These are phyloP conservation scores for Aplysia californica DNA, from an alignment of 1,140 invertebrate genomes.

Conservation along the genomic window DNA sequence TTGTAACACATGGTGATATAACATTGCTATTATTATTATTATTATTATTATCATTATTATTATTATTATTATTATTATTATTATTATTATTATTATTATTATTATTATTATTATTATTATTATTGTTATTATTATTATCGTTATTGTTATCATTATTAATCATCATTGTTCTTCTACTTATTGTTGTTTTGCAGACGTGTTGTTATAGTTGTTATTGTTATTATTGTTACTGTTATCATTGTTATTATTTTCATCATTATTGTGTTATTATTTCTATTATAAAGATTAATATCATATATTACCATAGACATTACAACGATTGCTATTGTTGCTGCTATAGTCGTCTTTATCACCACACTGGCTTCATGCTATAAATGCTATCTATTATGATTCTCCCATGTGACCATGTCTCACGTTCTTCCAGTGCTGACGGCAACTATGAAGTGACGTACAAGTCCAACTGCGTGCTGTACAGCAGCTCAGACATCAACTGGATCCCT, in stretches of 20 bases:
- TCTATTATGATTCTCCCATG: neutral
- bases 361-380: neutral
- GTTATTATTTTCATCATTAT: conserved; percentile 9
- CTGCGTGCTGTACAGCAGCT: conserved; percentile 92
- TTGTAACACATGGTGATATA: neutral
- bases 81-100: conserved; percentile 1
- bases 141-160: too few species aligned
- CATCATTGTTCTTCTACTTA: neutral
- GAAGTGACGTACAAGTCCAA: conserved; percentile 91
- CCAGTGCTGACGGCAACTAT: conserved; percentile 63
- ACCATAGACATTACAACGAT: neutral
- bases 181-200: neutral
- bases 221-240: conserved; percentile 10
- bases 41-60: neutral
- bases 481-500: conserved; percentile 96
- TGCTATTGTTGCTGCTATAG: neutral
- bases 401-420: conserved; percentile 1
- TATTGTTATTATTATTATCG: too few species aligned
- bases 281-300: neutral
- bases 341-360: neutral
- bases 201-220: conserved; percentile 6
- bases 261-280: neutral
- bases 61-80: conserved; percentile 2
- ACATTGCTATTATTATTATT: neutral
- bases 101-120: neutral